phyloP scores from a whole-genome alignment of 1,140 invertebrate species.

The Artemia franciscana region DNA sequence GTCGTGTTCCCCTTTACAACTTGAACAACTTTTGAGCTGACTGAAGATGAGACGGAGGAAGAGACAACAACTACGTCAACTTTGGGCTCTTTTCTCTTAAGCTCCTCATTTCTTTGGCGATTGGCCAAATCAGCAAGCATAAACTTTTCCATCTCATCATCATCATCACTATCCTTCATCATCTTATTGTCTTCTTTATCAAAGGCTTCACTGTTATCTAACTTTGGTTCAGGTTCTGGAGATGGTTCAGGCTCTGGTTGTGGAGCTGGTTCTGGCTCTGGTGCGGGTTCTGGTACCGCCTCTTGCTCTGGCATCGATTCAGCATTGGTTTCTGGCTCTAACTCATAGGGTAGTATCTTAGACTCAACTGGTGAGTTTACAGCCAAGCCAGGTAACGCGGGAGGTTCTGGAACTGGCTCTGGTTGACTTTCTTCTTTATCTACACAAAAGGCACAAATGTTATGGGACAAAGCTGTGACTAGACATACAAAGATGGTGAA shows the following conservation, averaged over 20 bases:
- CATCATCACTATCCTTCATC: background rate
- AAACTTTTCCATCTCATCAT: background rate
- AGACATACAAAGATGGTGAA: no score
- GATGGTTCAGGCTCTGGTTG: slow-evolving; percentile 2
- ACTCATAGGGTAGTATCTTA: no score
- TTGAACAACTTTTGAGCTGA: background rate
- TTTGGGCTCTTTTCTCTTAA: background rate
- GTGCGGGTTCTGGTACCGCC: slow-evolving; percentile 2
- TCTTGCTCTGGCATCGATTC: slow-evolving; percentile 7
- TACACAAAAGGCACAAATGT: no score
- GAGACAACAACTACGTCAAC: background rate
- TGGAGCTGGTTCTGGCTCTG: slow-evolving; percentile 6
- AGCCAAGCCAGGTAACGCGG: no score
- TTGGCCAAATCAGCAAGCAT: background rate
- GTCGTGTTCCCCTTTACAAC: background rate
- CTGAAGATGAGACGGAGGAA: background rate
- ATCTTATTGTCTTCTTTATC: background rate
- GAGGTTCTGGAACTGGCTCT: background rate
- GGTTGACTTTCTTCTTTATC: no score
- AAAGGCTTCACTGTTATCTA: background rate
- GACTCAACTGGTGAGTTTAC: no score
- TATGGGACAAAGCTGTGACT: no score
- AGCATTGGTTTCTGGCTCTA: background rate
- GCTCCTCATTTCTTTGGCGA: background rate
- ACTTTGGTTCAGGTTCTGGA: slow-evolving; percentile 6